A percentile compares a stretch with the other conserved stretches of the same genome.
phyloP scores from a whole-genome alignment of 2,888 invertebrate genomes.

The Drosophila infuscata region DNA sequence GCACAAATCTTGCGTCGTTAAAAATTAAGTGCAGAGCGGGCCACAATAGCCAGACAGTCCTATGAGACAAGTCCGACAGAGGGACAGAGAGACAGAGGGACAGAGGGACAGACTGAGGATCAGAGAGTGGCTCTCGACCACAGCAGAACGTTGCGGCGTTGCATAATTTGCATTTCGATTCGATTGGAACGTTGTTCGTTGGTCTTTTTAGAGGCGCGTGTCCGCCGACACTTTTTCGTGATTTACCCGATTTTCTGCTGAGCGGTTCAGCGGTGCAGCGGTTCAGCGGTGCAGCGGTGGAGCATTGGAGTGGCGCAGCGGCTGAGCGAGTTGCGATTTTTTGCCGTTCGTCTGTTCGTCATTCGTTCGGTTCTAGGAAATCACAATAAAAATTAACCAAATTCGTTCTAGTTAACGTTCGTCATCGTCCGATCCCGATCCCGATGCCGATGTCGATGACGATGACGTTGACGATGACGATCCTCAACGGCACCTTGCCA shows the following conservation, averaged over 20 bases:
- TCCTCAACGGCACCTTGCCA: slow-evolving; percentile 57
- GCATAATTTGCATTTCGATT: slow-evolving; percentile 84
- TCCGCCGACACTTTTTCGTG: slow-evolving; percentile 84
- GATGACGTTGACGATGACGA: slow-evolving; percentile 38
- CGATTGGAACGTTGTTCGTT: slow-evolving; percentile 79
- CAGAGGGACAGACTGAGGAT: slow-evolving; percentile 21
- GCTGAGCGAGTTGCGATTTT: slow-evolving; percentile 11
- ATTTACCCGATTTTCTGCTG: slow-evolving; percentile 76
- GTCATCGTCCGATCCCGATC: slow-evolving; percentile 48
- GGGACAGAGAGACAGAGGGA: background rate
- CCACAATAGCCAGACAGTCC: slow-evolving; percentile 6
- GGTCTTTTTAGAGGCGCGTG: slow-evolving; percentile 81
- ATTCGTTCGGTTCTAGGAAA: slow-evolving; percentile 76
- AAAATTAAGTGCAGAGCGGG: slow-evolving; percentile 71
- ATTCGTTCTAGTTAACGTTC: slow-evolving; percentile 80
- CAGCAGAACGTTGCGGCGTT: slow-evolving; percentile 56
- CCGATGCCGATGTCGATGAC: slow-evolving; percentile 40
- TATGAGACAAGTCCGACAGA: slow-evolving; percentile 21
- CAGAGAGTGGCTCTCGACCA: slow-evolving; percentile 14
- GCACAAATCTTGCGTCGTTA: slow-evolving; percentile 79
- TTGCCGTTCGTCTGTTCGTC: slow-evolving; percentile 14
- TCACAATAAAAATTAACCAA: slow-evolving; percentile 79
- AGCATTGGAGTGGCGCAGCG: no score
- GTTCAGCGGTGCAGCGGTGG: no score
- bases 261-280: background rate